Evolutionary conservation across 2,888 invertebrate species (phyloP).

Genomic region (Apamea sordens): DNA sequence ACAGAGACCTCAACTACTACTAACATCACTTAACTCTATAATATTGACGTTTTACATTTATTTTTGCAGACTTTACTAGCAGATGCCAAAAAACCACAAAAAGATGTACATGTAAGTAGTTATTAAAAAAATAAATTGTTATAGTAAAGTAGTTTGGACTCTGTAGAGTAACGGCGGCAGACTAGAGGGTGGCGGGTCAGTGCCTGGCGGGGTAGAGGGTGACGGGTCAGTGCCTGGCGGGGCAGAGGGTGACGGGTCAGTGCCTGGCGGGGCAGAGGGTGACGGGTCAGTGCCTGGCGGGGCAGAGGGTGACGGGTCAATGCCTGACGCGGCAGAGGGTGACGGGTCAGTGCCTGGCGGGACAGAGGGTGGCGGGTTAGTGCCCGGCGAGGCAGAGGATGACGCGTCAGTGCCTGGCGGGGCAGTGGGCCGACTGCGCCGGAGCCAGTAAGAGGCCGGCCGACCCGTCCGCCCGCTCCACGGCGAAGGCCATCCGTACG

Average conservation of each 20-base stretch:
- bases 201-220: too few relatives aligned
- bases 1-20: background rate
- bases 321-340: background rate
- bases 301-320: background rate
- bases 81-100: conserved; percentile 96
- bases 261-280: too few relatives aligned
- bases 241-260: too few relatives aligned
- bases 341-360: background rate
- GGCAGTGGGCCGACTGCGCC: too few relatives aligned
- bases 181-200: background rate
- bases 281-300: too few relatives aligned
- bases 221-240: too few relatives aligned
- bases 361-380: too few relatives aligned
- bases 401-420: too few relatives aligned
- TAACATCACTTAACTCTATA: background rate
- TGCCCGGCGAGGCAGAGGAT: too few relatives aligned
- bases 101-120: conserved; percentile 95
- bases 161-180: background rate
- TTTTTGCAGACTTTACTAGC: conserved; percentile 93
- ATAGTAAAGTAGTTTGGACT: background rate
- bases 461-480: background rate
- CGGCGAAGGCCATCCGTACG: background rate
- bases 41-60: conserved; percentile 23
- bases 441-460: background rate
- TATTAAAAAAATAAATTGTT: background rate